Base-by-base conservation (phyloP, 2,113 vertebrate species). In the Anarrhichthys ocellatus region DNA sequence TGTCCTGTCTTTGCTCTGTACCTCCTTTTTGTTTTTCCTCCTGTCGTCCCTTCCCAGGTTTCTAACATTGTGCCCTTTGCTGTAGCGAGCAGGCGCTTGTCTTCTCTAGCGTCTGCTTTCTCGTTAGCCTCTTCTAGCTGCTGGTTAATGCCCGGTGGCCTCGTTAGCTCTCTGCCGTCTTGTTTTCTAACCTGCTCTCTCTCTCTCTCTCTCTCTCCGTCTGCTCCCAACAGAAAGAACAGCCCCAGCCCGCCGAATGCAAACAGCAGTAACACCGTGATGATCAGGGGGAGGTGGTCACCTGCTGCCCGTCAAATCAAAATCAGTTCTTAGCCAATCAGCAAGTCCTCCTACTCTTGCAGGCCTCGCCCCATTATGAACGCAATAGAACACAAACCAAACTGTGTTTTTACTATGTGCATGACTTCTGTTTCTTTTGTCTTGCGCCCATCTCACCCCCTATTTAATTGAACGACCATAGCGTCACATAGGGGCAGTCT, bases 161-260 rank as follows among this genome's bases (percentile, higher is more conserved):
- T 69, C 14, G 20, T 54, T 50, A 42, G 4, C 38, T 22, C n/a
- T 75, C 14, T 64, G 38, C 36, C 11, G 9, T 36, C 20, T 48
- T n/a, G 68, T 76, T 54, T 67, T 42, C 46, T 80, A 15, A 85
- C 24, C 17, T 32, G 5, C 0, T 58, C 59, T 85, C 24, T 74
- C 3, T 83, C 76, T 80, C 29, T 29, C 27, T 29, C 27, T 29
- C 27, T n/a, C 52, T 13, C 44, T 5, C 14, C 7, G 17, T 38
- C 1, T 79, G 14, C 69, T 74, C 87, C 32, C 70, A 54, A 14
- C 97, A 99, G 98, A 98, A 96, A 95, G 97, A 97, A 84, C 93
- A 96, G 90, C 95, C 95, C 94, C 98, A 97, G 92, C 98, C 98
- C 78, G 96, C 97, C 40, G 98, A 99, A 92, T 99, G 98, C 96